These are phyloP conservation scores for Cyprinodon brontotheroides DNA, from an alignment of 2,113 vertebrate genomes.

Conservation along the genomic window DNA sequence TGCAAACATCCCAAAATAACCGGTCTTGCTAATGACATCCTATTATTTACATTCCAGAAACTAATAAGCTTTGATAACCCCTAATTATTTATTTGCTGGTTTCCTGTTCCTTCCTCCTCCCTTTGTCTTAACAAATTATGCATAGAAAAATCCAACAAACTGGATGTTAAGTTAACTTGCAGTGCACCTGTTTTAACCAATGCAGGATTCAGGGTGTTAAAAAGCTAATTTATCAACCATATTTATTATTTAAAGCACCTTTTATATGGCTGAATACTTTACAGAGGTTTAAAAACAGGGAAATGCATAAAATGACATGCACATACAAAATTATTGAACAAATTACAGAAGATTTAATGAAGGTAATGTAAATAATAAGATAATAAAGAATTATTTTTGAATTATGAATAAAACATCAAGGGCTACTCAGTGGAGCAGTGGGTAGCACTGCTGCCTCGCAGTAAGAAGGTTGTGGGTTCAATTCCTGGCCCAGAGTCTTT, in stretches of 20 bases:
- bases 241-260: background rate
- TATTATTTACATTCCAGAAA: constrained; percentile 39
- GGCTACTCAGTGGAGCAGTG: no score
- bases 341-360: no score
- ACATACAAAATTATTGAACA: no score
- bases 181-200: background rate
- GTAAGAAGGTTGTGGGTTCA: no score
- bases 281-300: background rate
- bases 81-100: constrained; percentile 37
- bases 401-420: no score
- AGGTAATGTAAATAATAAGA: no score
- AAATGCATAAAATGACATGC: background rate
- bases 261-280: background rate
- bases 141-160: constrained; percentile 7
- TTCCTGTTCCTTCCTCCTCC: background rate
- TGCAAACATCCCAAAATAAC: constrained; percentile 26
- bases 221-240: background rate
- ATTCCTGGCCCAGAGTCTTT: no score
- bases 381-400: no score
- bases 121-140: background rate
- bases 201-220: background rate
- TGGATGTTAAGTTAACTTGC: constrained; percentile 32
- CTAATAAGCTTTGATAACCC: constrained; percentile 28
- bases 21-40: constrained; percentile 50
- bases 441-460: no score